Percentiles rank a stretch among this genome's conserved stretches.
Evolutionary conservation across 2,888 invertebrate species (phyloP).

Genomic region (Biston stratarius): DNA sequence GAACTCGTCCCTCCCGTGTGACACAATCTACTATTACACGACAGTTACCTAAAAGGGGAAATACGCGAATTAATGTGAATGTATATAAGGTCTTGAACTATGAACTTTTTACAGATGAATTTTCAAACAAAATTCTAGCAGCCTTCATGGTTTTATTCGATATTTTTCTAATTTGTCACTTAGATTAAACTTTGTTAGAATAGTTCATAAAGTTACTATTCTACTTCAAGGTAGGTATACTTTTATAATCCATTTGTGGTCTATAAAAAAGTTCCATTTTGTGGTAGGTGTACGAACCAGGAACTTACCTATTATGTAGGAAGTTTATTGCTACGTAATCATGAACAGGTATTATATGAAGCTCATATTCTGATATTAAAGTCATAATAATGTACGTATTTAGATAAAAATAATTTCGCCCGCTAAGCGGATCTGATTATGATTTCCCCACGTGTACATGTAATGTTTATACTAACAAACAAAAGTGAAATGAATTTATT

Average conservation of each 20-base stretch:
- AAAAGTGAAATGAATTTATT: too few species aligned
- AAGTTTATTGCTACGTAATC: not conserved
- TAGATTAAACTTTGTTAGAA: too few species aligned
- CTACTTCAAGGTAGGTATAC: not conserved
- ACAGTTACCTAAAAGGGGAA: too few species aligned
- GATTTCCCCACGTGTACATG: not conserved
- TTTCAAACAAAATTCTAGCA: too few species aligned
- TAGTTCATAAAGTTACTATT: too few species aligned
- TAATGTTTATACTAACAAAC: not conserved
- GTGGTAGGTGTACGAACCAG: not conserved
- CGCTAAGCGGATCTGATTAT: not conserved
- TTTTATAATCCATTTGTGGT: not conserved
- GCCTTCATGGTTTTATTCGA: too few species aligned
- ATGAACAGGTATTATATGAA: not conserved
- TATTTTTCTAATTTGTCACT: too few species aligned
- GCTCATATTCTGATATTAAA: not conserved
- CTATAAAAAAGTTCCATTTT: not conserved
- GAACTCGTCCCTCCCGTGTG: too few species aligned
- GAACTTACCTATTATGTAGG: not conserved
- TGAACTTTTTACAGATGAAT: too few species aligned
- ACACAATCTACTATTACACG: too few species aligned
- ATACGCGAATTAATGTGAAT: too few species aligned
- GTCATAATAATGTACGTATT: conserved; percentile 2
- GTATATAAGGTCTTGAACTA: too few species aligned
- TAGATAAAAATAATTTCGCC: not conserved